Conservation (phyloP, 2,888 invertebrate species). For the Drosophila anceps region DNA sequence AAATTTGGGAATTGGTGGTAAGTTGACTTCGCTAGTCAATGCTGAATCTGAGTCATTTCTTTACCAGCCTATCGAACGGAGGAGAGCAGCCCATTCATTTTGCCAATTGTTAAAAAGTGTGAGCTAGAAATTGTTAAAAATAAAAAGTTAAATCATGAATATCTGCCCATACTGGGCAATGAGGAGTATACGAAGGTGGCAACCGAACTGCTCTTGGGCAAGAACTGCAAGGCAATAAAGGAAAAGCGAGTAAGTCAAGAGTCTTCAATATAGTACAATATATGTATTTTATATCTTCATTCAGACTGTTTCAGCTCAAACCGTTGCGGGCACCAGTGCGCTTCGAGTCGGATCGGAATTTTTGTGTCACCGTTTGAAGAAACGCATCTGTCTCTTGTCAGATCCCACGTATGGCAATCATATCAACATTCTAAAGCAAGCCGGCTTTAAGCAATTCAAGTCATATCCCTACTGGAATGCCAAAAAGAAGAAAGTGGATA, state of each 20-base stretch:
- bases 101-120: constrained; percentile 37
- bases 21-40: not conserved
- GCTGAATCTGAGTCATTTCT: not conserved
- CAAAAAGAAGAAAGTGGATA: constrained; percentile 25
- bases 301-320: constrained; percentile 94
- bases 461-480: constrained; percentile 95
- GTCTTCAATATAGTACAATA: not conserved
- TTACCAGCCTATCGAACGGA: constrained; percentile 38
- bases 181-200: constrained; percentile 18
- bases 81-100: constrained; percentile 20
- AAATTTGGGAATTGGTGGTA: constrained; percentile 42
- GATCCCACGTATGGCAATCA: constrained; percentile 98
- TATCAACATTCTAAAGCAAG: constrained; percentile 91
- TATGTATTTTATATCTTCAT: not conserved
- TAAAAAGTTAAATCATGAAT: constrained; percentile 30
- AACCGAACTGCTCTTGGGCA: constrained; percentile 33
- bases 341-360: constrained; percentile 95
- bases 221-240: constrained; percentile 12
- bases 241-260: constrained; percentile 30
- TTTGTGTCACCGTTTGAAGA: constrained; percentile 88
- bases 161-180: constrained; percentile 39
- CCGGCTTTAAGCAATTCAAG: constrained; percentile 91
- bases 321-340: constrained; percentile 95
- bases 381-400: constrained; percentile 91
- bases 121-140: constrained; percentile 21